Base-by-base conservation (phyloP, 2,888 invertebrate species). In the Sabellastarte sp. region DNA sequence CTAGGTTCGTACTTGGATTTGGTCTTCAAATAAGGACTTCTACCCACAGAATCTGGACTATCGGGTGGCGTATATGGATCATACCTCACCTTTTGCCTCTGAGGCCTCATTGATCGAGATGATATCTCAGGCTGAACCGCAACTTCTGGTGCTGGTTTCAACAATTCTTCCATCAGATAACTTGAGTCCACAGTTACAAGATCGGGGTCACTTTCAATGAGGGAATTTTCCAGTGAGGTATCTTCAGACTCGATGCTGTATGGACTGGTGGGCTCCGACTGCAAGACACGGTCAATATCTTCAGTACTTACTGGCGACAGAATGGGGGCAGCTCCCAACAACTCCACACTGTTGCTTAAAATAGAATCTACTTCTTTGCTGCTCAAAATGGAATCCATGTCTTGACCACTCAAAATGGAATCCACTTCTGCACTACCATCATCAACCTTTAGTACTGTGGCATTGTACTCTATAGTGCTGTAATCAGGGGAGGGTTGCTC, bases 211-310 rank as follows among this genome's bases (percentile, higher is more conserved):
- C 20, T 20, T 41, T 41, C 41, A 5, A 10, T 5, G 20, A 41
- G 41, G 20, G 10, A 10, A n/a, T n/a, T n/a, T n/a, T n/a, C n/a
- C 10, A 41, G 10, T 41, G 41, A 10, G 53, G 5, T 26, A 53
- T n/a, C 24, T 5, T 20, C 10, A 26, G 24, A 24, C 5, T 10
- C 53, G 15, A 59, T 32, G 29, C 32, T 28, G 15, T 31, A 20
- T 26, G 65, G 65, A 63, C 65, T 61, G n/a, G 20, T 2, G 10
- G 64, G 31, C 4, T 56, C 60, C 51, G 68, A 63, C 57, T 64
- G 63, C 65, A 69, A 55, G 32, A 69, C 32, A 50, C 50, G 51
- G 51, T 69, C 69, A 32, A 69, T 63, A 60, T 69, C 69, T 51
- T 66, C 66, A 5, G 60, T 57, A 24, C 66, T 63, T 28, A 68